Evolutionary conservation across 1,140 invertebrate species (phyloP).

Genomic region (Onthophagus taurus): DNA sequence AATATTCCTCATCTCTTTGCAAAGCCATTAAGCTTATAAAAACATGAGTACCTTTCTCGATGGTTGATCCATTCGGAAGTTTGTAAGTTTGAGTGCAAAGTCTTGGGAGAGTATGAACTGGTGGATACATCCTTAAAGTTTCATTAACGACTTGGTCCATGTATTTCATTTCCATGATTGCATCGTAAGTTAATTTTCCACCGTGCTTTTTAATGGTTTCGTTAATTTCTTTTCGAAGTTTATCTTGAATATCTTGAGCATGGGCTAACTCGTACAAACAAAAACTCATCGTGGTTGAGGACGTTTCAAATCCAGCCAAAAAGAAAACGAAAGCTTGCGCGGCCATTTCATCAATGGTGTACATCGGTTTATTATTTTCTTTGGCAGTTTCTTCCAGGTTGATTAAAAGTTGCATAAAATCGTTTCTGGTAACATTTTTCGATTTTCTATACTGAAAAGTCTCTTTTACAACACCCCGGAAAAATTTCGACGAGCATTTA

Average conservation of each 20-base stretch:
- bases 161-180: slow-evolving; percentile 44
- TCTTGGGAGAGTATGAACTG: slow-evolving; percentile 43
- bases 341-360: slow-evolving; percentile 16
- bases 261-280: slow-evolving; percentile 40
- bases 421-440: slow-evolving; percentile 37
- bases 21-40: slow-evolving; percentile 47
- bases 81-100: slow-evolving; percentile 42
- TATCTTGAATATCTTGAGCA: slow-evolving; percentile 39
- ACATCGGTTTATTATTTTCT: slow-evolving; percentile 2
- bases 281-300: slow-evolving; percentile 38
- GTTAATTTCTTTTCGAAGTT: slow-evolving; percentile 38
- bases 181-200: slow-evolving; percentile 45
- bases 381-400: slow-evolving; percentile 38
- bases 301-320: slow-evolving; percentile 43
- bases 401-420: slow-evolving; percentile 46
- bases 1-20: slow-evolving; percentile 53
- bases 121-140: slow-evolving; percentile 37
- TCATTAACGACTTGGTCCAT: slow-evolving; percentile 34
- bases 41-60: slow-evolving; percentile 42
- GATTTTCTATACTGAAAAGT: slow-evolving; percentile 40
- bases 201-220: slow-evolving; percentile 37
- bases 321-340: slow-evolving; percentile 26
- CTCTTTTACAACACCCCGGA: slow-evolving; percentile 31
- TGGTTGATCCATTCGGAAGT: slow-evolving; percentile 38
- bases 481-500: slow-evolving; percentile 26